phyloP scores from a whole-genome alignment of 1,140 invertebrate species.

The Drosophila malerkotliana region DNA sequence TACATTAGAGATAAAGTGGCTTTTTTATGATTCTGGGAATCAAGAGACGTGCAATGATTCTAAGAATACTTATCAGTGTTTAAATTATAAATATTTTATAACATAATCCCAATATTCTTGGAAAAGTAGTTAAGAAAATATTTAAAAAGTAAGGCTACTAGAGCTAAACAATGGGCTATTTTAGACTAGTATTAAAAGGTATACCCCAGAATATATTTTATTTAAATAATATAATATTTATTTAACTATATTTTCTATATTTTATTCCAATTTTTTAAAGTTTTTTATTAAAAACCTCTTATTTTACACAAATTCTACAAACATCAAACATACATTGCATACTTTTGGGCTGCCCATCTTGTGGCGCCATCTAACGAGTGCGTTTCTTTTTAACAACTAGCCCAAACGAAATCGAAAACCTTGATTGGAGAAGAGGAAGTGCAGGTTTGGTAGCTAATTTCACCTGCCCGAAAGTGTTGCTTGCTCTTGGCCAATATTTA shows the following conservation, averaged over 20 bases:
- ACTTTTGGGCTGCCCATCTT: neutral
- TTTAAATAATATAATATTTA: no score
- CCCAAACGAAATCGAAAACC: slow-evolving; percentile 28
- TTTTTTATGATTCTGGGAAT: neutral
- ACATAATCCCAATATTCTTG: no score
- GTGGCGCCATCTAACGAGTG: slow-evolving; percentile 7
- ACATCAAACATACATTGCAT: slow-evolving; percentile 8
- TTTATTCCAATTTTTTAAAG: no score
- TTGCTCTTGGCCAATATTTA: slow-evolving; percentile 42
- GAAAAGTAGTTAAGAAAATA: no score
- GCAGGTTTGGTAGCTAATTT: slow-evolving; percentile 42
- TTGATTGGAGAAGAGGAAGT: slow-evolving; percentile 24
- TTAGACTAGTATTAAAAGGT: no score
- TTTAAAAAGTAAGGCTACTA: no score
- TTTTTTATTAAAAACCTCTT: no score
- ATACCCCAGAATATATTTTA: no score
- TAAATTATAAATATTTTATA: no score
- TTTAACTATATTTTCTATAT: no score
- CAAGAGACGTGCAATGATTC: neutral
- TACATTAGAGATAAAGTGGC: neutral
- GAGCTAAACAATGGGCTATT: no score
- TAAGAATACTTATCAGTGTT: no score
- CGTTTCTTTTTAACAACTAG: neutral
- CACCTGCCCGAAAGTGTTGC: slow-evolving; percentile 30
- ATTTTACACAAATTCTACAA: neutral